Evolutionary conservation across 1,140 invertebrate genomes (phyloP), one percentile per base, ranked within the genome.

Genomic region (Trichoplusia ni): DNA sequence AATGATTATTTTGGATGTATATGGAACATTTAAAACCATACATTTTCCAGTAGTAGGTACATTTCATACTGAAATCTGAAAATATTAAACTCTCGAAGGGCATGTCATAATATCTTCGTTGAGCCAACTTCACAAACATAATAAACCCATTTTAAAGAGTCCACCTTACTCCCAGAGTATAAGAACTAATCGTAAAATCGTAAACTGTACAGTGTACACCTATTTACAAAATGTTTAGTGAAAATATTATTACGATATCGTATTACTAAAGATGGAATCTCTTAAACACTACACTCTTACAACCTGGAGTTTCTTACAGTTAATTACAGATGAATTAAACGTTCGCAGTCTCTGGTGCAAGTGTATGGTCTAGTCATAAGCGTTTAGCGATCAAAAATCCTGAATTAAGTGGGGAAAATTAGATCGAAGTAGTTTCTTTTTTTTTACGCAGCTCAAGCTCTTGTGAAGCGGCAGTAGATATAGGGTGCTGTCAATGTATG

Each of bases 291-390:
- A 35, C 23, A 42, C 9, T 58, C 47, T 51, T 51, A 51, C 19
- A 75, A 76, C 75, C 77, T 77, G 72, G 61, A 60, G 68, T 79
- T 73, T 75, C 79, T 79, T 76, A 38, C 64, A 67, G 70, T 66
- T 83, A 84, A 84, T 84, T 84, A 77, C 74, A 62, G 70, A 77
- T 78, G 80, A 82, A 84, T 84, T 84, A 75, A 77, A 81, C 79
- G 81, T 77, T 80, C 73, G 73, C 78, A 75, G 61, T 64, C 67
- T n/a, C 31, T 19, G 42, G 18, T 25, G 60, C 62, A 1, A 44
- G 19, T 11, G 23, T 53, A 1, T 46, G 72, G 71, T 54, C 0
- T 58, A 78, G 54, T 46, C 13, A 75, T 42, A 60, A 21, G 5
- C 25, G 42, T 29, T 13, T 29, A 11, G 11, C n/a, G 7, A 29